Evolutionary conservation across 2,888 invertebrate species (phyloP).

Genomic region (Anorthoa munda): DNA sequence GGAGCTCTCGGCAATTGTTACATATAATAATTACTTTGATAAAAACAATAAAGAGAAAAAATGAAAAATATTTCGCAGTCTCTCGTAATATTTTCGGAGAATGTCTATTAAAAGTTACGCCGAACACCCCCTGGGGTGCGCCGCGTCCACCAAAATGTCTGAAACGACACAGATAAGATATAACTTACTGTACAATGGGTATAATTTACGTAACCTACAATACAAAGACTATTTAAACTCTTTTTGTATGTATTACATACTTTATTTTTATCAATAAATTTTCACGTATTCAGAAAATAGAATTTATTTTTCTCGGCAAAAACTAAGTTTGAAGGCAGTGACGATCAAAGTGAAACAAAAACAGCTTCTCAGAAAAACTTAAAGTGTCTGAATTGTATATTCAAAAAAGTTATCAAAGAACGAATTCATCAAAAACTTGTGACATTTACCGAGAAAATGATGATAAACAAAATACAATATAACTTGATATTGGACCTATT

Average conservation of each 20-base stretch:
- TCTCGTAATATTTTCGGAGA: slow-evolving; percentile 44
- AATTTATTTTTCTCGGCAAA: neutral
- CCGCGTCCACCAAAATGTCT: slow-evolving; percentile 51
- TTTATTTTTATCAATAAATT: neutral
- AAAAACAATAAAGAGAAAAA: slow-evolving; percentile 43
- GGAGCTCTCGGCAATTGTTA: slow-evolving; percentile 19
- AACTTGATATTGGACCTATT: slow-evolving; percentile 3
- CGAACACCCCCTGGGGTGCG: slow-evolving; percentile 46
- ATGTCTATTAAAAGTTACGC: slow-evolving; percentile 59
- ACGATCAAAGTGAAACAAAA: neutral
- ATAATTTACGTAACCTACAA: slow-evolving; percentile 26
- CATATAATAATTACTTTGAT: slow-evolving; percentile 48
- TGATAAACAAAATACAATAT: slow-evolving; percentile 3
- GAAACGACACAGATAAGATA: slow-evolving; percentile 59
- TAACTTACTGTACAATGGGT: slow-evolving; percentile 43
- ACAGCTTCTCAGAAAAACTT: neutral
- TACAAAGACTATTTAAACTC: slow-evolving; percentile 1
- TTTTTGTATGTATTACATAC: neutral
- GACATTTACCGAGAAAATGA: slow-evolving; percentile 21
- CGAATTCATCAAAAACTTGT: slow-evolving; percentile 9
- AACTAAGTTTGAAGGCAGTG: neutral
- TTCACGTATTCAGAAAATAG: neutral
- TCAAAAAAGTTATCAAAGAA: slow-evolving; percentile 11
- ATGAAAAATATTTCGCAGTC: slow-evolving; percentile 20
- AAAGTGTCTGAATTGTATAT: neutral